Evolutionary conservation across 2,888 invertebrate species (phyloP), one percentile per base, ranked within the genome.

Genomic region (Sclerodermus sp.): DNA sequence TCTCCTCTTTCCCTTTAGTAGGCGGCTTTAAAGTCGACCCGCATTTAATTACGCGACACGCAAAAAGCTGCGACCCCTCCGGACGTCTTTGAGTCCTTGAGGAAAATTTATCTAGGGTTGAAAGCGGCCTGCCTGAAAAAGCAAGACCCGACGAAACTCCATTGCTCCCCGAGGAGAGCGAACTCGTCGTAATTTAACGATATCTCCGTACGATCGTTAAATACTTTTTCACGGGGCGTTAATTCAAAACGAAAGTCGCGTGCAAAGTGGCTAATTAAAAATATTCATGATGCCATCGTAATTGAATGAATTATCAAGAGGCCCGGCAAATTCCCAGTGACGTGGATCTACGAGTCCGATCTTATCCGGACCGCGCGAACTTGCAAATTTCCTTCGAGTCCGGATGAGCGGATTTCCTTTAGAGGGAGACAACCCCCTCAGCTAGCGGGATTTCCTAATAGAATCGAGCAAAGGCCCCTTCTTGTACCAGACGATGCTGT

Each of bases 51-150:
- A 59, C 45, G 43, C 42, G 49, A 49, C 54, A 49, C 47, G 47
- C 52, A 55, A 57, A 57, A 57, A 55, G 49, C 50, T 34, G 30
- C 46, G 50, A 46, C 34, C 58, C 44, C 54, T 54, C 48, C 42
- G 51, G 53, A 45, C 51, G 54, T 52, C 52, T 8, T 23, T 23
- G 23, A 23, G 23, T 23, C 23, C 54, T 54, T 50, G 58, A 45
- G 49, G 52, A 48, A 53, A 59, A 59, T 59, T 59, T 59, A 57
- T 59, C 47, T 45, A 42, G 47, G 57, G 50, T 51, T 49, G 57
- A 54, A 55, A 53, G 54, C 47, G 49, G 57, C 46, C 23, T 8
- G 50, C 51, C 48, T 45, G 49, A 57, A 57, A 54, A 58, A 57
- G 57, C 50, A 49, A 52, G 45, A 45, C 47, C 47, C 56, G n/a